A percentile compares a stretch with the other conserved stretches of the same genome.
Conservation (phyloP, 1,140 invertebrate species). For the Philaenus spumarius region DNA sequence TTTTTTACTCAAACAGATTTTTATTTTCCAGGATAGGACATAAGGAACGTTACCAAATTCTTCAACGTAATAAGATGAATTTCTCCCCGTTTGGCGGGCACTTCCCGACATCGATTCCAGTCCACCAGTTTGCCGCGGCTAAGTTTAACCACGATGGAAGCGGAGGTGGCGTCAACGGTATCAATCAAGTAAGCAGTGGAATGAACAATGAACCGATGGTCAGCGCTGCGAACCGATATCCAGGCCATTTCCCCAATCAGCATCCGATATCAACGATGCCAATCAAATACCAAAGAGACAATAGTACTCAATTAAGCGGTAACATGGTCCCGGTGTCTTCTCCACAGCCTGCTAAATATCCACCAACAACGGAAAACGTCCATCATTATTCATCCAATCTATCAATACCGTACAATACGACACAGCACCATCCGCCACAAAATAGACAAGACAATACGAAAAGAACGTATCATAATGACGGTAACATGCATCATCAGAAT, state of each 20-base stretch:
- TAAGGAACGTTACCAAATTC: background rate
- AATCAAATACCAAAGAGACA: constrained; percentile 29
- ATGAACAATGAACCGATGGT: constrained; percentile 20
- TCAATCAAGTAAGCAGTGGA: constrained; percentile 10
- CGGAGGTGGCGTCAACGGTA: constrained; percentile 43
- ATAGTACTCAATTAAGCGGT: constrained; percentile 25
- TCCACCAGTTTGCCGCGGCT: constrained; percentile 56
- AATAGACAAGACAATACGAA: constrained; percentile 4
- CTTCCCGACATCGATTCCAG: constrained; percentile 43
- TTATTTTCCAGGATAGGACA: background rate
- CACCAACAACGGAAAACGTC: constrained; percentile 5
- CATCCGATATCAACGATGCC: background rate
- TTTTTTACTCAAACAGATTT: background rate
- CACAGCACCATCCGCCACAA: constrained; percentile 13
- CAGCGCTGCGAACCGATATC: constrained; percentile 18
- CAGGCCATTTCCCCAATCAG: constrained; percentile 21
- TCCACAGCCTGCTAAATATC: background rate
- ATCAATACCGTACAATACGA: constrained; percentile 14
- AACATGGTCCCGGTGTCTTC: constrained; percentile 23
- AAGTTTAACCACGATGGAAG: constrained; percentile 58
- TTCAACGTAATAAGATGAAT: constrained; percentile 48
- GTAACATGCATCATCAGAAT: constrained; percentile 9
- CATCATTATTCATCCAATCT: constrained; percentile 24
- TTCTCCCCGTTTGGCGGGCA: constrained; percentile 61
- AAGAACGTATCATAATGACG: constrained; percentile 15